Percentiles rank a stretch among this genome's conserved stretches.
Evolutionary conservation across 2,797 vertebrate genomes (phyloP).

Genomic region (Gouania willdenowi): DNA sequence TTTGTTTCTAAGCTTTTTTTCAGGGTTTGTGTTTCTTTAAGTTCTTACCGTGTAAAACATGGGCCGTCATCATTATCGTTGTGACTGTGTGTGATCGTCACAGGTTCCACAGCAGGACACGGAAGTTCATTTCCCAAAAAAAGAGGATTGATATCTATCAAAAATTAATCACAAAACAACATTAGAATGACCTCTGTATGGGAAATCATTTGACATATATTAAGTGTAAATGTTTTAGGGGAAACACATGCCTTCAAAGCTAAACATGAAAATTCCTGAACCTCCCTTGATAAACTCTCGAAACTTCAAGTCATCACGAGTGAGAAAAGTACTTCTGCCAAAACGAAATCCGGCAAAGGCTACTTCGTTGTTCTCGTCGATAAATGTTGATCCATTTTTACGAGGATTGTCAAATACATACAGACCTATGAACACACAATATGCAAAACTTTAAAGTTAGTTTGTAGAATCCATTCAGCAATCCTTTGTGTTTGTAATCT

Average conservation of each 20-base stretch:
- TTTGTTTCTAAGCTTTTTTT: too few relatives aligned
- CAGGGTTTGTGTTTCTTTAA: too few relatives aligned
- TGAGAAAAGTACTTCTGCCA: fast-evolving
- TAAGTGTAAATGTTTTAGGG: neutral
- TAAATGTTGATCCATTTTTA: neutral
- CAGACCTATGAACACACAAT: conserved; percentile 1
- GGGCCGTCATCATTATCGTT: neutral
- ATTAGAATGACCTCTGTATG: neutral
- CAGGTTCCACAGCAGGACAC: conserved; percentile 8
- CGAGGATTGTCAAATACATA: conserved; percentile 20
- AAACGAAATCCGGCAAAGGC: neutral
- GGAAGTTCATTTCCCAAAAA: conserved; percentile 18
- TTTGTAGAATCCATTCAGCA: too few relatives aligned
- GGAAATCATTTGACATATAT: too few relatives aligned
- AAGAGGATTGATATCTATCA: conserved; percentile 43
- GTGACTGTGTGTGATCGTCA: neutral
- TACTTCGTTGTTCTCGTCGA: conserved; percentile 8
- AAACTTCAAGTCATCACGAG: neutral
- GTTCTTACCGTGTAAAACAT: too few relatives aligned
- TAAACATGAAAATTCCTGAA: conserved; percentile 18
- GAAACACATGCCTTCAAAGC: conserved; percentile 29
- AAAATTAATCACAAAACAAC: neutral
- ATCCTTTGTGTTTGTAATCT: neutral
- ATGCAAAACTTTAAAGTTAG: too few relatives aligned
- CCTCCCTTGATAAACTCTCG: conserved; percentile 36